A percentile compares a stretch with the other conserved stretches of the same genome.
Conservation (phyloP, 1,140 invertebrate genomes). For the Pentalonia nigronervosa region DNA sequence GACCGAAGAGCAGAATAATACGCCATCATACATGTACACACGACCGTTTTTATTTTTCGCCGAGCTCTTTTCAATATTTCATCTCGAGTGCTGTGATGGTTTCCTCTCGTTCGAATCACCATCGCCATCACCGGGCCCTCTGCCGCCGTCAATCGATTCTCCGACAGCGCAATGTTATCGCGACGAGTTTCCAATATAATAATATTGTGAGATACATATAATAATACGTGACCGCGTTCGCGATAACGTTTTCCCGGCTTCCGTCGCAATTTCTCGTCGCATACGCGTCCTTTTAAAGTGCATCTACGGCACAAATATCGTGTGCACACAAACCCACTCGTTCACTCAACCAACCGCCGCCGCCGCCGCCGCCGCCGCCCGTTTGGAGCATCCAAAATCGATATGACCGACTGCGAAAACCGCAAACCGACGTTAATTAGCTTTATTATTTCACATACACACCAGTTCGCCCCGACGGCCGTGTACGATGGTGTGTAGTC, state of each 20-base stretch:
- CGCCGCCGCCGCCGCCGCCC: too few species aligned
- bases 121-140: background rate
- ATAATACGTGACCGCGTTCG: background rate
- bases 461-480: background rate
- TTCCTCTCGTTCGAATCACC: background rate
- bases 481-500: background rate
- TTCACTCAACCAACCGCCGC: background rate
- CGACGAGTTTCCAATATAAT: background rate
- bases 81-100: background rate
- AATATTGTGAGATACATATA: too few species aligned
- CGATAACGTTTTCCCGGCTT: conserved; percentile 29
- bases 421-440: conserved; percentile 40
- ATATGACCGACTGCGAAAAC: conserved; percentile 26
- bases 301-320: background rate
- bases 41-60: background rate
- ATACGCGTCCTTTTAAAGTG: background rate
- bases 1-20: background rate
- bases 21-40: background rate
- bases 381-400: conserved; percentile 25
- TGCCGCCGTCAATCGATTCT: background rate
- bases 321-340: background rate
- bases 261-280: background rate
- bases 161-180: background rate
- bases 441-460: conserved; percentile 36
- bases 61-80: background rate